A percentile compares a stretch with the other conserved stretches of the same genome.
Evolutionary conservation across 1,140 invertebrate species (phyloP).

Genomic region (Eciton burchellii): DNA sequence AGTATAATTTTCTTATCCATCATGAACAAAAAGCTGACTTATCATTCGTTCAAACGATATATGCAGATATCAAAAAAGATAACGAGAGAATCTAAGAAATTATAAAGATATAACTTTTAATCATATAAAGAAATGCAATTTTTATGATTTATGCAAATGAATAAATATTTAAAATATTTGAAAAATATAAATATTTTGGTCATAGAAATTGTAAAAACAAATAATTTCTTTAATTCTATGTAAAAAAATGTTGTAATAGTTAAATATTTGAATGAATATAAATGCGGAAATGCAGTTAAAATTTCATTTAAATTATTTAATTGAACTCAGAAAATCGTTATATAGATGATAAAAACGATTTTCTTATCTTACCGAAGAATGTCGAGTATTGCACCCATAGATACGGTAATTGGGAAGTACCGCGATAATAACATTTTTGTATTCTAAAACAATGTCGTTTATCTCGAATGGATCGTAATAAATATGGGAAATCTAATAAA

Average conservation of each 20-base stretch:
- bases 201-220: background rate
- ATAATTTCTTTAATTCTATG: background rate
- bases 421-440: background rate
- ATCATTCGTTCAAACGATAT: background rate
- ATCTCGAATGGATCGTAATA: background rate
- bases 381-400: background rate
- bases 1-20: constrained; percentile 4
- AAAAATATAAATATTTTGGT: no score
- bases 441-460: constrained; percentile 6
- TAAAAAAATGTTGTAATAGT: no score
- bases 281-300: background rate
- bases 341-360: background rate
- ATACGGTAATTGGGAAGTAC: constrained; percentile 24
- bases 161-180: background rate
- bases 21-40: background rate
- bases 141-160: background rate
- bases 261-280: background rate
- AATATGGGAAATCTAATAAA: constrained; percentile 33
- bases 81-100: background rate
- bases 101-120: background rate
- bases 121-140: no score
- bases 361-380: constrained; percentile 29
- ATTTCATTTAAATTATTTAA: background rate
- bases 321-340: background rate
- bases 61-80: background rate